A percentile compares a stretch with the other conserved stretches of the same genome.
Conservation (phyloP, 2,113 vertebrate species). For the Crotophaga sulcirostris region DNA sequence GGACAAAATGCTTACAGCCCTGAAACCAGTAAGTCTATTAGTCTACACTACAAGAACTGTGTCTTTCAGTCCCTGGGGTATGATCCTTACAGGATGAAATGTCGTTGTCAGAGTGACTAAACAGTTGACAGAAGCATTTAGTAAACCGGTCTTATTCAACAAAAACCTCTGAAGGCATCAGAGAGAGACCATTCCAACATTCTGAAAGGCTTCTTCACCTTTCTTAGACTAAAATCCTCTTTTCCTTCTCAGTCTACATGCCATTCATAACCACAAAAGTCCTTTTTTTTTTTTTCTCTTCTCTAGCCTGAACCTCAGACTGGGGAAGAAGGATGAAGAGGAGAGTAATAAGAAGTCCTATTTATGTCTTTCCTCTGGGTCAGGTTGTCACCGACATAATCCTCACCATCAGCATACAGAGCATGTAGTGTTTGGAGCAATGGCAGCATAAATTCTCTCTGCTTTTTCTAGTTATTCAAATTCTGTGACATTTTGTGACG, state of each 20-base stretch:
- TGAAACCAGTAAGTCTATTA: neutral
- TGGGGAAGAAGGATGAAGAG: neutral
- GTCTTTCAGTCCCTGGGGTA: neutral
- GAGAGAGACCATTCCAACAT: neutral
- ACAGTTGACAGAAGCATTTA: neutral
- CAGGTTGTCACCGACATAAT: neutral
- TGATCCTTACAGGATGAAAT: neutral
- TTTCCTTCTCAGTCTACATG: neutral
- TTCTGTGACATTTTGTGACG: slow-evolving; percentile 1
- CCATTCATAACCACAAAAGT: neutral
- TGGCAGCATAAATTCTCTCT: slow-evolving; percentile 3
- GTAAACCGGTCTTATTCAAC: neutral
- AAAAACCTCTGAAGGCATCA: neutral
- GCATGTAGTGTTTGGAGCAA: neutral
- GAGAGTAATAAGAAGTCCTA: neutral
- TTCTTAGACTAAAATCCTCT: neutral
- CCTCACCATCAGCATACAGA: fast-evolving
- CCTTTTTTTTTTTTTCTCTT: neutral
- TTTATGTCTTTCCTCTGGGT: neutral
- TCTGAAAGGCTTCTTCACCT: neutral
- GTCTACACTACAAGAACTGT: neutral
- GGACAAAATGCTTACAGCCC: neutral
- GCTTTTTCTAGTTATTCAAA: slow-evolving; percentile 26
- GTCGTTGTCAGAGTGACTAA: neutral
- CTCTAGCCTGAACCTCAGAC: neutral